phyloP scores from a whole-genome alignment of 2,888 invertebrate genomes.

The Aethes cnicana region DNA sequence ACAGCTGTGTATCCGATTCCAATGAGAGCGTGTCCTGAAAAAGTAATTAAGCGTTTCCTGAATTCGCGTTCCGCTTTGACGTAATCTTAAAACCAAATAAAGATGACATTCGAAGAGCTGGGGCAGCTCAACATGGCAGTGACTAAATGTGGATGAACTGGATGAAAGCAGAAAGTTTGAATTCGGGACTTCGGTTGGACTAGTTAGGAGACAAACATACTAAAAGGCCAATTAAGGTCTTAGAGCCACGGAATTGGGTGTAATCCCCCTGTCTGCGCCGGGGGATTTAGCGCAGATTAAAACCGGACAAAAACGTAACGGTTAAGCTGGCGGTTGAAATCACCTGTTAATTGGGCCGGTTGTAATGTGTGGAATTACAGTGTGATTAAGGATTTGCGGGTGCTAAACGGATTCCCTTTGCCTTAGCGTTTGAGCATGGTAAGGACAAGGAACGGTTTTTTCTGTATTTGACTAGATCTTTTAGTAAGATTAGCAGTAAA shows the following conservation, averaged over 20 bases:
- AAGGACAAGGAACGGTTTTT: slow-evolving; percentile 14
- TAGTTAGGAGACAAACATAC: too few species aligned
- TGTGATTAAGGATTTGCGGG: slow-evolving; percentile 25
- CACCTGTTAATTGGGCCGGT: slow-evolving; percentile 30
- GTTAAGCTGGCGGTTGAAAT: slow-evolving; percentile 24
- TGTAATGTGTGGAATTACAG: slow-evolving; percentile 24
- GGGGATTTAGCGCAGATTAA: slow-evolving; percentile 35
- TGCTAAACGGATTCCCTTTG: slow-evolving; percentile 27
- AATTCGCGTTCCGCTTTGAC: not conserved
- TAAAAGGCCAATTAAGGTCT: slow-evolving; percentile 30
- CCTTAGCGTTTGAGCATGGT: not conserved
- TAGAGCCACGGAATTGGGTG: slow-evolving; percentile 24
- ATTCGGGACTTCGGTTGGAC: too few species aligned
- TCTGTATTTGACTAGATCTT: too few species aligned
- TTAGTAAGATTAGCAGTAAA: too few species aligned
- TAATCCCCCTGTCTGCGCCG: slow-evolving; percentile 37
- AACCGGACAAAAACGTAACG: slow-evolving; percentile 29
- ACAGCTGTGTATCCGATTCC: too few species aligned
- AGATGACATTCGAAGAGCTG: slow-evolving; percentile 15
- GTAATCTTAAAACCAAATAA: slow-evolving; percentile 9
- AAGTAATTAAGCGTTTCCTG: slow-evolving; percentile 2
- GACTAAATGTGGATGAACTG: too few species aligned
- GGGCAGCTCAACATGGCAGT: too few species aligned
- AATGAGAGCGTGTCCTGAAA: too few species aligned
- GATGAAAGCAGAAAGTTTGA: too few species aligned